Percentiles rank a stretch among this genome's conserved stretches.
phyloP scores from a whole-genome alignment of 2,113 vertebrate species.

The Colaptes auratus region DNA sequence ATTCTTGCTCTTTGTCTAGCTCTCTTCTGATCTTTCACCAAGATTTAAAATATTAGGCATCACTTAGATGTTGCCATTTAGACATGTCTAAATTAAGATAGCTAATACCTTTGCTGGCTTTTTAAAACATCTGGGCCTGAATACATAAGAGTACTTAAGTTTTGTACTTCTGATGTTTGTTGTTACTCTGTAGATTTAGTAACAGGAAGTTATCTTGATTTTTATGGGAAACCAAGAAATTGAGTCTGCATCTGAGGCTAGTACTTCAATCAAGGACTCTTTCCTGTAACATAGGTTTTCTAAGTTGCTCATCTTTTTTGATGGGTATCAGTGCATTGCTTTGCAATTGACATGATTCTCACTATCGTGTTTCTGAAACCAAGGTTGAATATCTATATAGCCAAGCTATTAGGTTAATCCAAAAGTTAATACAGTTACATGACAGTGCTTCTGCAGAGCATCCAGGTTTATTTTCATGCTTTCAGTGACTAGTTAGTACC shows the following conservation, averaged over 20 bases:
- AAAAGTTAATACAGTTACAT: background rate
- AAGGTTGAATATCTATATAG: background rate
- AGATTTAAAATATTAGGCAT: background rate
- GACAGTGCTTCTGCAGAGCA: background rate
- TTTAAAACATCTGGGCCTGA: too few relatives aligned
- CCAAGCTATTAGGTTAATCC: background rate
- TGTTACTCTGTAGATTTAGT: background rate
- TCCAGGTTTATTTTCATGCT: background rate
- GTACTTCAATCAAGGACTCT: background rate
- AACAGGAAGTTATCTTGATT: background rate
- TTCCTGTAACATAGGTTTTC: background rate
- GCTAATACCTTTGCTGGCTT: background rate
- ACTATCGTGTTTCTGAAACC: background rate
- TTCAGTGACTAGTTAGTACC: background rate
- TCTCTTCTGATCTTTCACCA: background rate
- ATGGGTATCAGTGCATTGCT: background rate
- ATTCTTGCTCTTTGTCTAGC: background rate
- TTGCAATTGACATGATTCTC: background rate
- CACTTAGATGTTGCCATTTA: background rate
- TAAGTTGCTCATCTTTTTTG: background rate
- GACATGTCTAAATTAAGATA: background rate
- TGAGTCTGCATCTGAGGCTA: background rate
- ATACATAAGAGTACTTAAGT: too few relatives aligned
- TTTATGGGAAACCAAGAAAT: slow-evolving; percentile 27
- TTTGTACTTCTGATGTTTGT: background rate